Evolutionary conservation across 2,113 vertebrate species (phyloP).

Genomic region (Fulica atra): DNA sequence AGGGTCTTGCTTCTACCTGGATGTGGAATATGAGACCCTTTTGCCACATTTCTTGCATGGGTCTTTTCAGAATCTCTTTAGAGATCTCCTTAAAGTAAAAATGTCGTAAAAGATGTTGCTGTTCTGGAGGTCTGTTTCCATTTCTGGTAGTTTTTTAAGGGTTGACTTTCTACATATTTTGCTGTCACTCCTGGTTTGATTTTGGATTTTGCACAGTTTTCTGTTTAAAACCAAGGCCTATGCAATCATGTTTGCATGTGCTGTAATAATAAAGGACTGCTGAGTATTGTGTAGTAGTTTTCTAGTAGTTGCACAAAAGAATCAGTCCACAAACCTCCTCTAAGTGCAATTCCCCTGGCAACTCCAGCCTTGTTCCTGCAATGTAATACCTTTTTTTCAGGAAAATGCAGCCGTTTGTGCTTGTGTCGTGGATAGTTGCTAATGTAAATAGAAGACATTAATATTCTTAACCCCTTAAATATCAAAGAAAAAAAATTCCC

Average conservation of each 20-base stretch:
- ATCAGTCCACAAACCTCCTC: neutral
- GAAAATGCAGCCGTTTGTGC: neutral
- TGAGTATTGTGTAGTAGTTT: neutral
- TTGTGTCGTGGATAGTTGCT: neutral
- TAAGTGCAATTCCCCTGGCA: neutral
- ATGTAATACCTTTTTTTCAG: neutral
- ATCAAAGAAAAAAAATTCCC: neutral
- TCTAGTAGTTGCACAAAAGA: neutral
- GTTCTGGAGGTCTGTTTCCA: neutral
- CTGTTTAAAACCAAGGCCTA: neutral
- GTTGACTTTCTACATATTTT: neutral
- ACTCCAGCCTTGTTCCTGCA: fast-evolving
- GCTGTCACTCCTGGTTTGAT: neutral
- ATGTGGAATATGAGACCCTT: neutral
- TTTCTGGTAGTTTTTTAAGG: neutral
- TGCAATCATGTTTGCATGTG: neutral
- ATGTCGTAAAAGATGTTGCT: neutral
- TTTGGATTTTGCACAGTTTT: neutral
- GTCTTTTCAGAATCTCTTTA: neutral
- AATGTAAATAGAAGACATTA: neutral
- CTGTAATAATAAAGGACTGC: neutral
- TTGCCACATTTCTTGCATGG: neutral
- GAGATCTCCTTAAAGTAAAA: neutral
- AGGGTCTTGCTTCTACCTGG: neutral
- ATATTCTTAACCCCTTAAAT: neutral